A percentile compares a stretch with the other conserved stretches of the same genome.
Conservation (phyloP, 2,797 vertebrate species). For the Lerista edwardsae region DNA sequence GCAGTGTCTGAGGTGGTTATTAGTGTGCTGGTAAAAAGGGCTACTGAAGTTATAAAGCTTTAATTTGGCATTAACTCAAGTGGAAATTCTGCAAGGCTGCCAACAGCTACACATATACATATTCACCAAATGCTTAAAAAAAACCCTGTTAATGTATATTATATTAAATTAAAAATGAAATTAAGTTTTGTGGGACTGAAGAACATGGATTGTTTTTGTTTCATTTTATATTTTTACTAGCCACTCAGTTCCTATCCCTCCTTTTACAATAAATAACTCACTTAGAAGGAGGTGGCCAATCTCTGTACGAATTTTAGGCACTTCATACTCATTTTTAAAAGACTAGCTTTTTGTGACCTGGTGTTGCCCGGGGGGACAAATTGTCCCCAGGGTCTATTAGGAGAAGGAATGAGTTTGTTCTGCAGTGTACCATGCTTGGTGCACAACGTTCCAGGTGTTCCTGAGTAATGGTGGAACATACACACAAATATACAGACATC, state of each 20-base stretch:
- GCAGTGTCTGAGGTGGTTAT: conserved; percentile 72
- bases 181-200: conserved; percentile 20
- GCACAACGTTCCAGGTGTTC: no score
- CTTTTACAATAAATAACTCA: not conserved
- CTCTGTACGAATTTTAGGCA: not conserved
- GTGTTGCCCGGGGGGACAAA: no score
- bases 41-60: conserved; percentile 75
- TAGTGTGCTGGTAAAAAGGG: conserved; percentile 70
- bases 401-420: no score
- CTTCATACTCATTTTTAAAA: not conserved
- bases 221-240: conserved; percentile 32
- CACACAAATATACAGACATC: no score
- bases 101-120: conserved; percentile 66
- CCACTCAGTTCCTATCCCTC: not conserved
- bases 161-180: conserved; percentile 66
- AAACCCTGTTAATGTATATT: conserved; percentile 58
- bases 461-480: no score
- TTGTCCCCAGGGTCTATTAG: no score
- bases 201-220: conserved; percentile 10
- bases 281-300: not conserved
- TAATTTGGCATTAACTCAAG: conserved; percentile 71
- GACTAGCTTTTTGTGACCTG: no score
- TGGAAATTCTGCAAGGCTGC: conserved; percentile 65
- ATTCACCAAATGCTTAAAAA: conserved; percentile 34
- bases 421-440: no score